phyloP scores from a whole-genome alignment of 2,113 vertebrate species.

The Hystrix brachyura region DNA sequence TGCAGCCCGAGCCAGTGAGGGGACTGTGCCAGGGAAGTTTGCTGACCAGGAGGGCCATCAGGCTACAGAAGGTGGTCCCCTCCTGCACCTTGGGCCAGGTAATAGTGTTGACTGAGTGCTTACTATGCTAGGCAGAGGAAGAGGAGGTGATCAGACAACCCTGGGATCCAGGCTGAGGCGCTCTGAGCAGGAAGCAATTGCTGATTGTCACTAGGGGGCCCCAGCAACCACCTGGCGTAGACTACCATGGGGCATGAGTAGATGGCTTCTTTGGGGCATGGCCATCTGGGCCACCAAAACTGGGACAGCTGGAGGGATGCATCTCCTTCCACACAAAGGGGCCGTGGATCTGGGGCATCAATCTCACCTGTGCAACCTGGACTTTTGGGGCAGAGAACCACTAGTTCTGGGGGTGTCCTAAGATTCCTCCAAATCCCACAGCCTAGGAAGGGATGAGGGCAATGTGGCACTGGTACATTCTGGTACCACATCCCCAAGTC shows the following conservation, averaged over 20 bases:
- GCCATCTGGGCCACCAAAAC: neutral
- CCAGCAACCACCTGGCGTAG: neutral
- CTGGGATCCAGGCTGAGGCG: neutral
- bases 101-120: neutral
- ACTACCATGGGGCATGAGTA: too few relatives aligned
- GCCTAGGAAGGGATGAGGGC: neutral
- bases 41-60: neutral
- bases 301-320: neutral
- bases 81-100: neutral
- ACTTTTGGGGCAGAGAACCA: neutral
- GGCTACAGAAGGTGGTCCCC: neutral
- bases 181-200: neutral
- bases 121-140: neutral
- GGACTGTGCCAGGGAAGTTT: neutral
- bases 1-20: neutral
- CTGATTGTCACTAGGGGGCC: neutral
- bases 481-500: neutral
- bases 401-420: neutral
- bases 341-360: neutral
- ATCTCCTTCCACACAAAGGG: neutral
- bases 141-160: neutral
- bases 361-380: neutral
- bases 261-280: too few relatives aligned
- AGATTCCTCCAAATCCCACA: neutral
- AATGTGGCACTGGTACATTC: fast-evolving